Conservation (phyloP, 2,113 vertebrate genomes). For the Bubo bubo region DNA sequence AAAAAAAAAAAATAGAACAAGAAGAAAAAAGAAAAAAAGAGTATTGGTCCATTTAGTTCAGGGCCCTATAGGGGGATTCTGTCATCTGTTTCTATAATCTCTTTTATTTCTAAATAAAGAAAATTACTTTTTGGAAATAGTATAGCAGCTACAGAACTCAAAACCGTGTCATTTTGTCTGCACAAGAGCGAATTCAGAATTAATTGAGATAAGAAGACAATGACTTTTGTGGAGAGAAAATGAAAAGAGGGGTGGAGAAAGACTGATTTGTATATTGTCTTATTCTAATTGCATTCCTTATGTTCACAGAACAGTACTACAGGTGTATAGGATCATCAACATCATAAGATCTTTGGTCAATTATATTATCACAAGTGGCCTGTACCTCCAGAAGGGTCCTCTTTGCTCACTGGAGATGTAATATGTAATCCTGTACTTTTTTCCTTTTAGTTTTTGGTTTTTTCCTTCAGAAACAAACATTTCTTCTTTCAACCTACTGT, state of each 20-base stretch:
- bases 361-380: not conserved
- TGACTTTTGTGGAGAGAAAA: not conserved
- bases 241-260: not conserved
- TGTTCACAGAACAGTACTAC: not conserved
- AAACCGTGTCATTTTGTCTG: not conserved
- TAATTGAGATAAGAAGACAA: not conserved
- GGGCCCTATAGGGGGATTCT: not conserved
- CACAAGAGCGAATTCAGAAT: not conserved
- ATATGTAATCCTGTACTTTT: not conserved
- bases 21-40: fast-evolving
- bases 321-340: not conserved
- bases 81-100: not conserved
- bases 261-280: not conserved
- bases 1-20: fast-evolving
- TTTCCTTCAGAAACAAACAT: slow-evolving; percentile 23
- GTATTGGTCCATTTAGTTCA: not conserved
- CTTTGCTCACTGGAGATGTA: not conserved
- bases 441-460: not conserved
- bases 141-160: not conserved
- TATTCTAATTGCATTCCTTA: not conserved
- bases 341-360: not conserved
- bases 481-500: not conserved
- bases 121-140: not conserved
- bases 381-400: not conserved
- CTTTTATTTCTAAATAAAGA: not conserved